phyloP scores from a whole-genome alignment of 2,797 vertebrate species.

The Anguilla obscura region DNA sequence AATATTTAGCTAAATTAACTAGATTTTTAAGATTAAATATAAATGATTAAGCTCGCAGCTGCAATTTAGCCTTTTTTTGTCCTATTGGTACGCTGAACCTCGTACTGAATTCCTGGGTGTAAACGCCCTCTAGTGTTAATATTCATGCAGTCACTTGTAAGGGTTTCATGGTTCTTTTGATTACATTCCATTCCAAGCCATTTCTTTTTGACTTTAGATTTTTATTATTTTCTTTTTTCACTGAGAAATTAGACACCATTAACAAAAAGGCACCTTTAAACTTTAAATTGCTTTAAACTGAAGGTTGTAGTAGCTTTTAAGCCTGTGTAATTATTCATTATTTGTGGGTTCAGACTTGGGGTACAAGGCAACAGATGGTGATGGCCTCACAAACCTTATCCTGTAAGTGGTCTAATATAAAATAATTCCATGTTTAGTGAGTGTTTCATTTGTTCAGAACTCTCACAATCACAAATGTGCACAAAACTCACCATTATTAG shows the following conservation, averaged over 20 bases:
- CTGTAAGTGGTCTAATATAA: background rate
- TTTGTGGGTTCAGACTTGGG: background rate
- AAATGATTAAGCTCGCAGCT: background rate
- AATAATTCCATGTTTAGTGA: no score
- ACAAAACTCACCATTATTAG: no score
- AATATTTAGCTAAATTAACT: background rate
- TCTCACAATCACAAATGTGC: no score
- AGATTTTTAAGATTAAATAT: background rate
- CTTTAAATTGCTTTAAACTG: background rate
- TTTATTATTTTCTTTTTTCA: no score
- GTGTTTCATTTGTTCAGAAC: no score
- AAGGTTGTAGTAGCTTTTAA: background rate
- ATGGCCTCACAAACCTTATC: background rate
- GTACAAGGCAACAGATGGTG: background rate
- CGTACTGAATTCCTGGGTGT: background rate
- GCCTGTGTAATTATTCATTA: background rate
- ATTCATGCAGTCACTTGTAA: background rate
- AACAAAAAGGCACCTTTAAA: background rate
- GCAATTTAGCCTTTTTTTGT: background rate
- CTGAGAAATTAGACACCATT: background rate
- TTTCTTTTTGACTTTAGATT: background rate
- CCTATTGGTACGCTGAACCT: background rate
- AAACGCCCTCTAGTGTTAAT: constrained; percentile 22
- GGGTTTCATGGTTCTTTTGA: background rate
- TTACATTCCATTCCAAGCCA: background rate